Conservation (phyloP, 1,140 invertebrate species). For the Neotoxoptera formosana region DNA sequence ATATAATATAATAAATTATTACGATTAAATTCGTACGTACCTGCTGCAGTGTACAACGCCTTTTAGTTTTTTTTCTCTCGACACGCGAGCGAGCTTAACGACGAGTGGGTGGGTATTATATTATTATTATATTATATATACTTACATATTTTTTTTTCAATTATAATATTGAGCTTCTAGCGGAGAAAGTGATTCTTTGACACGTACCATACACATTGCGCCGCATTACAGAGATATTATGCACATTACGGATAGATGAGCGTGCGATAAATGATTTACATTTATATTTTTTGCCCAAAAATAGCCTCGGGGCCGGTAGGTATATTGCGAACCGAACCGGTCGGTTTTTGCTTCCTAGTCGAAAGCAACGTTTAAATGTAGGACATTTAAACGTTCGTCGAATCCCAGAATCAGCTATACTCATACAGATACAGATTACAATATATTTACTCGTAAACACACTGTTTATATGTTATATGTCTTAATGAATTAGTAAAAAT, state of each 20-base stretch:
- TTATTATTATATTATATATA: background rate
- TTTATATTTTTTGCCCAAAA: constrained; percentile 29
- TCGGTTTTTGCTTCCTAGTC: background rate
- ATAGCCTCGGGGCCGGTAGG: background rate
- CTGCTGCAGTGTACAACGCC: background rate
- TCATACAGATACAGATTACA: background rate
- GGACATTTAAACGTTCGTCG: background rate
- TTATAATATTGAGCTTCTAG: background rate
- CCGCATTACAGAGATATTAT: background rate
- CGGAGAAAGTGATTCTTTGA: constrained; percentile 34
- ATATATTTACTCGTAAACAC: background rate
- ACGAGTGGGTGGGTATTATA: background rate
- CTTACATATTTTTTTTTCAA: background rate
- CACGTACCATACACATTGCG: background rate
- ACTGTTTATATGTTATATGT: background rate
- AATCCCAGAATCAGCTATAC: background rate
- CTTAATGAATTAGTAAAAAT: background rate
- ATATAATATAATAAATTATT: background rate
- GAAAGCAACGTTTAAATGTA: constrained; percentile 2
- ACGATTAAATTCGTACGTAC: background rate
- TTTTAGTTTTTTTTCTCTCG: background rate
- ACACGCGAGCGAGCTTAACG: background rate
- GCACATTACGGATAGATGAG: background rate
- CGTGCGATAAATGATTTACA: background rate
- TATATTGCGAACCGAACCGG: background rate